Percentiles rank a stretch among this genome's conserved stretches.
Conservation (phyloP, 2,113 vertebrate species). For the Mormyrus iriodes region DNA sequence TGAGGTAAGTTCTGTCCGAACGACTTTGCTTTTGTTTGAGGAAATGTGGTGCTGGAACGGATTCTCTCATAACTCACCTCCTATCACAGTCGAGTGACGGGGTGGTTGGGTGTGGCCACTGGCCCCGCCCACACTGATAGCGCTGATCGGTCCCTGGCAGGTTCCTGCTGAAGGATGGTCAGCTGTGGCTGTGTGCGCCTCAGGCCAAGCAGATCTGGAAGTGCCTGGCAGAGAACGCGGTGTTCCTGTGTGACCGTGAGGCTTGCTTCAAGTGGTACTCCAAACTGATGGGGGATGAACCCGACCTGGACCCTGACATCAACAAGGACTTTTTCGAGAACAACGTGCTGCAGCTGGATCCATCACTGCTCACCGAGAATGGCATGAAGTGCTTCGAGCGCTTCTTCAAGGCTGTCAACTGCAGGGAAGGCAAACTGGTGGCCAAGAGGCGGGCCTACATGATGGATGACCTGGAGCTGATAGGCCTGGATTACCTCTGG, state of each 20-base stretch:
- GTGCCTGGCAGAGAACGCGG: constrained; percentile 96
- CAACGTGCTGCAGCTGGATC: constrained; percentile 97
- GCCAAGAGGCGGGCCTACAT: constrained; percentile 96
- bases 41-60: background rate
- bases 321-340: constrained; percentile 99
- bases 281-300: constrained; percentile 98
- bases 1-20: constrained; percentile 62
- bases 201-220: constrained; percentile 99
- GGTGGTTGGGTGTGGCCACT: background rate
- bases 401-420: constrained; percentile 99
- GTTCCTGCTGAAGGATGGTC: constrained; percentile 96
- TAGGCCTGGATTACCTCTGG: constrained; percentile 98
- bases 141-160: constrained; percentile 52
- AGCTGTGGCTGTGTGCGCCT: constrained; percentile 96
- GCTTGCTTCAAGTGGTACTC: constrained; percentile 99
- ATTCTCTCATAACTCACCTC: too few relatives aligned
- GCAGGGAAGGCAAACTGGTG: constrained; percentile 96
- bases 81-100: too few relatives aligned
- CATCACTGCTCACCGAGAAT: constrained; percentile 95
- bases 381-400: constrained; percentile 99
- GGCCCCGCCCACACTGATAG: background rate
- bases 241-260: constrained; percentile 97
- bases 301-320: constrained; percentile 97
- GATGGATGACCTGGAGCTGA: constrained; percentile 99
- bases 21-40: background rate